Evolutionary conservation across 2,797 vertebrate species (phyloP).

Genomic region (Allochrocebus solatus): DNA sequence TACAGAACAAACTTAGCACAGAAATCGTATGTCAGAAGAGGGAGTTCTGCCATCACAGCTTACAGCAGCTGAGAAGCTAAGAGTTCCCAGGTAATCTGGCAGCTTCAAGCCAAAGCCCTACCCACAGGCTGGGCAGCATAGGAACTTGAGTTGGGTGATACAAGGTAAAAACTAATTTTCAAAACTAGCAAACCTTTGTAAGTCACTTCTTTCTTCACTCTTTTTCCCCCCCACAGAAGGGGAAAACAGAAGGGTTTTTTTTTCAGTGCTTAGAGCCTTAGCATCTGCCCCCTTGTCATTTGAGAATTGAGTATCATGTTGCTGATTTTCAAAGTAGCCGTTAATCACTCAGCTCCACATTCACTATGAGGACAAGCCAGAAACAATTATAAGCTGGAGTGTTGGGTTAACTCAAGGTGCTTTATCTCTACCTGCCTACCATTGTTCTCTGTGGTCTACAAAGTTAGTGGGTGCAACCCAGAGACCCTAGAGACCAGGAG

Average conservation of each 20-base stretch:
- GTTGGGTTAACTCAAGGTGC: neutral
- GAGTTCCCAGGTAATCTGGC: neutral
- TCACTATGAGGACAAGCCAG: neutral
- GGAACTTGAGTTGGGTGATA: constrained; percentile 40
- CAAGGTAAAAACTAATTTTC: constrained; percentile 70
- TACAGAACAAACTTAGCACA: neutral
- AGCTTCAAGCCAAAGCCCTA: neutral
- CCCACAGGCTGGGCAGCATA: neutral
- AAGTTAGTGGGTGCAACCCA: neutral
- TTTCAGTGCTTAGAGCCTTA: constrained; percentile 59
- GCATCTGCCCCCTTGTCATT: constrained; percentile 67
- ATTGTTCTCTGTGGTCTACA: neutral
- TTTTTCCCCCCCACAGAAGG: constrained; percentile 42
- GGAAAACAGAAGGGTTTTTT: constrained; percentile 54
- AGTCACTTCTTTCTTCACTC: constrained; percentile 67
- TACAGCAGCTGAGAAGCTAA: neutral
- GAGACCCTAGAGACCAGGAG: neutral
- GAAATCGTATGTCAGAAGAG: neutral
- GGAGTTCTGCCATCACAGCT: neutral
- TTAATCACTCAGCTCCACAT: neutral
- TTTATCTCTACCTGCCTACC: neutral
- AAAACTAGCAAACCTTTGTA: constrained; percentile 64
- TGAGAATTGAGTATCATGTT: neutral
- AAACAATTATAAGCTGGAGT: neutral
- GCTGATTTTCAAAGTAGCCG: constrained; percentile 38